Evolutionary conservation across 2,797 vertebrate species (phyloP), one percentile per base, ranked within the genome.

Genomic region (Balearica regulorum): DNA sequence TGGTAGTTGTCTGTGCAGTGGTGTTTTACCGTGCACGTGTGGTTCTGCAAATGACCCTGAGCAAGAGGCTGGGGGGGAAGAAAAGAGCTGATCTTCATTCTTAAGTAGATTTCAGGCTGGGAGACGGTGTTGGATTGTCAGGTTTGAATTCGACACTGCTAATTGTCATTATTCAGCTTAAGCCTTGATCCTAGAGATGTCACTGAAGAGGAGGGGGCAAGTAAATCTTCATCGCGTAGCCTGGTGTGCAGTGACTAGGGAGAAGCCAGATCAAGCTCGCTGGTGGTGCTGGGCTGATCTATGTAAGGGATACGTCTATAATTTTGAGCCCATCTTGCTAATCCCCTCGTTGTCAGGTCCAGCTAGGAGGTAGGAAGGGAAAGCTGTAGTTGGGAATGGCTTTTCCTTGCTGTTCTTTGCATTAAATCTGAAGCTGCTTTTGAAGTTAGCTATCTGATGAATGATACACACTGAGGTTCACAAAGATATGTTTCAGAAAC

Each of bases 301-400:
- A 6, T 5, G 5, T 39, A 26, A 79, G 11, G 39, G 21, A 17
- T 9, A 7, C 0, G 1, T 11, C 11, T 10, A 1, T 5, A 1
- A 26, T 48, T 90, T 28, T 25, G 16, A 73, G 41, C 65, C 26
- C 21, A 12, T 21, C 13, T 35, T 44, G 4, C 28, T 46, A 8
- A 24, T 70, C 33, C 19, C 86, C 28, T 24, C 69, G 8, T 35
- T 51, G 28, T 39, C 12, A 15, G 28, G 8, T 41, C 7, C 43
- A 54, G 31, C n/a, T 25, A 5, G 61, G 54, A 8, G 37, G 53
- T 13, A 49, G 61, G 65, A 61, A 31, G 66, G 22, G 69, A 76
- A 76, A 31, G 25, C 46, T 9, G 6, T 44, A 46, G 0, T 35
- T 76, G 46, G 54, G 39, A 64, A 54, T 44, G 55, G 37, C 16